Percentiles rank a stretch among this genome's conserved stretches.
Evolutionary conservation across 2,888 invertebrate species (phyloP).

Genomic region (Idaea biselata): DNA sequence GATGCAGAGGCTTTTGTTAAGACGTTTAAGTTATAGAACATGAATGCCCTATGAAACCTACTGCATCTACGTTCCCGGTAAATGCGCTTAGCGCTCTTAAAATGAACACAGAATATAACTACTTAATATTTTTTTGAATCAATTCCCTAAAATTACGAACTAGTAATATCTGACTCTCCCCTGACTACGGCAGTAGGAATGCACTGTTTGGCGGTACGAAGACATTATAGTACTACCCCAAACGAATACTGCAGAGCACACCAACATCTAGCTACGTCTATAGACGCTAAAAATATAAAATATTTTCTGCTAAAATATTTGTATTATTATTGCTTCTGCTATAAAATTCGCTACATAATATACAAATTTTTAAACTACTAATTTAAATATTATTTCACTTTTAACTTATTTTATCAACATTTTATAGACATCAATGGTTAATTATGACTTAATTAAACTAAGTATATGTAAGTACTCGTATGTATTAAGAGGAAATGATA

Average conservation of each 20-base stretch:
- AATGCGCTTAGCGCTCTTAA: too few relatives aligned
- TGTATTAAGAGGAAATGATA: too few relatives aligned
- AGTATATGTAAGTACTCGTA: too few relatives aligned
- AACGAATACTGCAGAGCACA: not conserved
- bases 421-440: not conserved
- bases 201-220: not conserved
- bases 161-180: not conserved
- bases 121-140: not conserved
- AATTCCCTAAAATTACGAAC: not conserved
- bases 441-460: too few relatives aligned
- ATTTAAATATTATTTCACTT: not conserved
- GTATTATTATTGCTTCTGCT: slow-evolving; percentile 2
- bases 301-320: not conserved
- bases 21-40: too few relatives aligned
- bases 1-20: too few relatives aligned
- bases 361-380: not conserved
- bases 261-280: not conserved
- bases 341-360: not conserved
- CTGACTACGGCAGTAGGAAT: not conserved
- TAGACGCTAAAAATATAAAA: not conserved
- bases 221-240: not conserved
- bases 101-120: too few relatives aligned
- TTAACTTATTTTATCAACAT: not conserved
- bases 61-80: too few relatives aligned
- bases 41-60: too few relatives aligned